Evolutionary conservation across 2,113 vertebrate species (phyloP).

Genomic region (Phrynocephalus versicolor): DNA sequence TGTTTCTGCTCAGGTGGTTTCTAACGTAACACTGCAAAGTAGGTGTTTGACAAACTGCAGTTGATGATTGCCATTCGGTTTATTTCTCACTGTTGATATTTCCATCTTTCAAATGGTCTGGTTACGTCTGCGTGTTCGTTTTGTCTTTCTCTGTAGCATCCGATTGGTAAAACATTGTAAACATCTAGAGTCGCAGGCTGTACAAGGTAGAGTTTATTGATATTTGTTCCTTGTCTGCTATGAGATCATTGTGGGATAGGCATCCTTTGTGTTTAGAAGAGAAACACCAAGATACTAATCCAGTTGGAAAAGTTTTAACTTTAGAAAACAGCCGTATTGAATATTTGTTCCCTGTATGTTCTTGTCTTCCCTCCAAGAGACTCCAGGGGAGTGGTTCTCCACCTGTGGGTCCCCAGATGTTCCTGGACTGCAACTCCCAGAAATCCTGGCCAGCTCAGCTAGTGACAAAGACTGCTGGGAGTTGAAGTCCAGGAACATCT

Average conservation of each 20-base stretch:
- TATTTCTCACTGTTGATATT: neutral
- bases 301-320: neutral
- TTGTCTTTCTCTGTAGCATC: neutral
- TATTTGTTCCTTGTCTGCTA: conserved; percentile 36
- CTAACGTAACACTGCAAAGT: neutral
- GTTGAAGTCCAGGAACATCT: too few relatives aligned
- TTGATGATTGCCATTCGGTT: neutral
- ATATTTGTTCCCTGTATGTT: neutral
- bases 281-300: conserved; percentile 32
- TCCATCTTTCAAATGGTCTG: neutral
- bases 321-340: neutral
- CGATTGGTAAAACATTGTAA: conserved; percentile 24
- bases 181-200: neutral
- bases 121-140: conserved; percentile 13
- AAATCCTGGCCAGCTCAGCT: too few relatives aligned
- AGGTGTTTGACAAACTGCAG: neutral
- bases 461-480: too few relatives aligned
- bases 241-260: conserved; percentile 1
- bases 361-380: neutral
- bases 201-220: conserved; percentile 27
- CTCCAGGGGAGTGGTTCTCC: too few relatives aligned
- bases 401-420: too few relatives aligned
- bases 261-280: conserved; percentile 11
- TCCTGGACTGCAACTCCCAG: too few relatives aligned
- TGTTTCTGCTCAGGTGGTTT: neutral